These are phyloP conservation scores for Sciaenops ocellatus DNA, from an alignment of 2,797 vertebrate species.

Conservation along the genomic window DNA sequence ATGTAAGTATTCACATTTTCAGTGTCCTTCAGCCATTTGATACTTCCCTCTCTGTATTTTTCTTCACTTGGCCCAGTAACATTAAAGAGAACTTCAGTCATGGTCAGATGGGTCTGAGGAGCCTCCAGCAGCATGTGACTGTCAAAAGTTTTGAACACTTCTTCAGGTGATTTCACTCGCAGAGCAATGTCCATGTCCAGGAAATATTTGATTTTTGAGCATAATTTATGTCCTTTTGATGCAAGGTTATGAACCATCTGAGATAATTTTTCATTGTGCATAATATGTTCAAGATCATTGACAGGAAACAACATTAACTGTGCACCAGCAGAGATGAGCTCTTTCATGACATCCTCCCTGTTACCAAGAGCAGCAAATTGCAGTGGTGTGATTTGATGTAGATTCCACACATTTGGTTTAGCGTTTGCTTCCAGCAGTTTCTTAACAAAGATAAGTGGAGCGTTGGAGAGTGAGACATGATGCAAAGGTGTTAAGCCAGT, in stretches of 20 bases:
- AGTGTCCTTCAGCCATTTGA: constrained; percentile 69
- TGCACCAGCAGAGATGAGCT: constrained; percentile 58
- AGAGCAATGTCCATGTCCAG: background rate
- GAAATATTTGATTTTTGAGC: constrained; percentile 18
- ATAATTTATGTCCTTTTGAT: constrained; percentile 14
- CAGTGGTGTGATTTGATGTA: constrained; percentile 17
- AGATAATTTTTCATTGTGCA: constrained; percentile 17
- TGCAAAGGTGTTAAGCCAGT: constrained; percentile 11
- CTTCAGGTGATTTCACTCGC: rapidly evolving
- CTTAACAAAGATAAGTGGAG: constrained; percentile 41
- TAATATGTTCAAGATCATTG: rapidly evolving
- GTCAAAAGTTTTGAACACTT: constrained; percentile 39
- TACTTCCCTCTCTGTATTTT: constrained; percentile 39
- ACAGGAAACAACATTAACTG: rapidly evolving
- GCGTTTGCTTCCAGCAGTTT: constrained; percentile 64
- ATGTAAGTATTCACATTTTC: constrained; percentile 54
- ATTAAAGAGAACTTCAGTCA: constrained; percentile 49
- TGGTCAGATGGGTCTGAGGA: constrained; percentile 21
- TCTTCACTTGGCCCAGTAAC: rapidly evolving
- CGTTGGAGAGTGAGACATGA: constrained; percentile 28
- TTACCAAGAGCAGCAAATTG: constrained; percentile 20
- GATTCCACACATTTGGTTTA: background rate
- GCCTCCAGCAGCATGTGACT: constrained; percentile 60
- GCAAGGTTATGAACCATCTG: constrained; percentile 32
- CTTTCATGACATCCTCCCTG: constrained; percentile 47